Conservation (phyloP, 1,140 invertebrate genomes). For the Drosophila baimaii region DNA sequence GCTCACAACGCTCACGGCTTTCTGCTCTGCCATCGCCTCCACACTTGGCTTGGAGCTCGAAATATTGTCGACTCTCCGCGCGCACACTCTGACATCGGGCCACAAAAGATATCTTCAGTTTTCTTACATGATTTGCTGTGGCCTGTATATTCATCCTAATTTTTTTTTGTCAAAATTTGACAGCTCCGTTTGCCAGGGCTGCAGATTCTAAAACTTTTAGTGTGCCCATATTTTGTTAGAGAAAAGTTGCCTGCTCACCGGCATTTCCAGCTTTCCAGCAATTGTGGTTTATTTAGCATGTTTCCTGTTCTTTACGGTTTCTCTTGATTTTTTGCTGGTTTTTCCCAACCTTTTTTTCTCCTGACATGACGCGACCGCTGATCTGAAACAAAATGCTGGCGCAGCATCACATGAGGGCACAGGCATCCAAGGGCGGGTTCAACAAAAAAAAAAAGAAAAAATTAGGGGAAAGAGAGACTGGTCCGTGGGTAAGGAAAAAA, state of each 20-base stretch:
- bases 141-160: neutral
- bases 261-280: constrained; percentile 11
- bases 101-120: neutral
- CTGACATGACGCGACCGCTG: constrained; percentile 44
- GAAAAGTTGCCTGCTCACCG: neutral
- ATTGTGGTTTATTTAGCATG: neutral
- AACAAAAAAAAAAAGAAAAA: neutral
- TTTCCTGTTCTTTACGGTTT: constrained; percentile 22
- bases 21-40: no score
- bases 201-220: constrained; percentile 7
- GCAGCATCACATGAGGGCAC: constrained; percentile 54
- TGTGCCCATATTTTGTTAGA: neutral
- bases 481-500: constrained; percentile 59
- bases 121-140: constrained; percentile 1
- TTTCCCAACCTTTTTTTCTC: constrained; percentile 12
- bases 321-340: neutral
- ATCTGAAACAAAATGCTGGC: constrained; percentile 61
- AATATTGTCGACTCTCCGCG: neutral
- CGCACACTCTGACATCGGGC: constrained; percentile 4
- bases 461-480: neutral
- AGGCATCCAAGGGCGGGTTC: constrained; percentile 11
- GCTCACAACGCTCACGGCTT: neutral
- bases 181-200: constrained; percentile 8
- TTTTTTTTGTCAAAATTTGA: constrained; percentile 16
- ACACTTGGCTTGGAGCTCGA: no score